Base-by-base conservation (phyloP, 2,113 vertebrate species). In the Pteronura brasiliensis region DNA sequence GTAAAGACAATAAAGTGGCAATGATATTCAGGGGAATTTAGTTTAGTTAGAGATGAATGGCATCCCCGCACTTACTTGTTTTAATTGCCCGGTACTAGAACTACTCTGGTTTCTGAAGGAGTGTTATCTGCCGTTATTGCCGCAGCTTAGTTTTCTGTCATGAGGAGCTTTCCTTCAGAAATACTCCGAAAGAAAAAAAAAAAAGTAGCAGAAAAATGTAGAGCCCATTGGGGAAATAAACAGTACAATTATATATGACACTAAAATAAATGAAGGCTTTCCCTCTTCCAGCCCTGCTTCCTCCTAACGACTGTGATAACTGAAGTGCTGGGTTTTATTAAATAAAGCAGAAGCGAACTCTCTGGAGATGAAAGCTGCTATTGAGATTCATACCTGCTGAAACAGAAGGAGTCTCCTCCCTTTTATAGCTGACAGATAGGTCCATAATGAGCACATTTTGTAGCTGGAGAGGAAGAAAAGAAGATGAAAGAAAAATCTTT, bases 241-340 rank as follows among this genome's bases (percentile, higher is more conserved):
- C 88, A n/a, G 36, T 42, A 55, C 97, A 97, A 98, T 98, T 98
- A 95, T 21, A 96, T 82, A 71, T 72, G 67, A 97, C 82, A 95
- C 39, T 90, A 95, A 97, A 87, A 65, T 93, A 97, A 98, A 98
- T 96, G 8, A 95, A 96, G 93, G 21, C 71, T 94, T 97, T 95
- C 77, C 77, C 97, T 97, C 93, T 96, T 95, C 59, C 6, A 92
- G 25, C 65, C 7, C 25, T 93, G 95, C 95, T 72, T 80, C 52
- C 61, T 94, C 77, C 67, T 86, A 82, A 97, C 91, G 89, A 77
- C 69, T 94, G 2, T n/a, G 92, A 52, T 97, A 86, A 74, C 61
- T 90, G 47, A 98, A 98, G 93, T 95, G 47, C 12, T 97, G 92
- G 44, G 27, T 96, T 98, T 98, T 97, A 96, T 98, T 96, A 95